Conservation (phyloP, 2,888 invertebrate genomes). For the Lysandra bellargus region DNA sequence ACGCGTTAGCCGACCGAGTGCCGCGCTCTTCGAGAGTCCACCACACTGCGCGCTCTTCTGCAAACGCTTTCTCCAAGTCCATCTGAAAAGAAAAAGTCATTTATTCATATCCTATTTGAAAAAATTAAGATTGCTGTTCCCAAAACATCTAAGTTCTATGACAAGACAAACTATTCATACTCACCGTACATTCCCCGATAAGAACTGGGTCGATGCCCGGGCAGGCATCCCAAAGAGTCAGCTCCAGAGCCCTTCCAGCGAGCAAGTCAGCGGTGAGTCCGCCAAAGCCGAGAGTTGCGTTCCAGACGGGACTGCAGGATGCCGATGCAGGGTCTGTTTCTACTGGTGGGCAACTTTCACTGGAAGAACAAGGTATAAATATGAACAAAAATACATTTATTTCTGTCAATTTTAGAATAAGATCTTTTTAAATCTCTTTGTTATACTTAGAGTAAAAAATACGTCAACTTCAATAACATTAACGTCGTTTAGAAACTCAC, state of each 20-base stretch:
- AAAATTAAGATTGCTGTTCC: background rate
- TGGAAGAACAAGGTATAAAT: conserved; percentile 52
- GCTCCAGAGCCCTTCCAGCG: conserved; percentile 89
- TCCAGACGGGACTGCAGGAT: conserved; percentile 95
- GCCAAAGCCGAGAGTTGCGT: conserved; percentile 91
- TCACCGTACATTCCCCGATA: conserved; percentile 88
- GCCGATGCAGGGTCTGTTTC: conserved; percentile 93
- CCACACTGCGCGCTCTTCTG: conserved; percentile 94
- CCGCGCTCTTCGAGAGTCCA: conserved; percentile 92
- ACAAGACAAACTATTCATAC: background rate
- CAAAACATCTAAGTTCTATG: background rate
- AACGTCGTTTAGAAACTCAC: conserved; percentile 74
- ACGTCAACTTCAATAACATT: background rate
- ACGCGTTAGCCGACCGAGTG: conserved; percentile 88
- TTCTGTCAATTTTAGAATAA: too few species aligned
- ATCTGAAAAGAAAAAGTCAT: conserved; percentile 58
- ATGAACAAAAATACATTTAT: too few species aligned
- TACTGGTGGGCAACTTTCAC: conserved; percentile 86
- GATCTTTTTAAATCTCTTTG: too few species aligned
- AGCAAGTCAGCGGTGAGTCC: conserved; percentile 89
- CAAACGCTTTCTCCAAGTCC: conserved; percentile 90
- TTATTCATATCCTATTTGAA: background rate
- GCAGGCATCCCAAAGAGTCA: conserved; percentile 93
- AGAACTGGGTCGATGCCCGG: conserved; percentile 91
- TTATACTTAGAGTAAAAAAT: too few species aligned